Evolutionary conservation across 2,888 invertebrate species (phyloP).

Genomic region (Hirtodrosophila confusa): DNA sequence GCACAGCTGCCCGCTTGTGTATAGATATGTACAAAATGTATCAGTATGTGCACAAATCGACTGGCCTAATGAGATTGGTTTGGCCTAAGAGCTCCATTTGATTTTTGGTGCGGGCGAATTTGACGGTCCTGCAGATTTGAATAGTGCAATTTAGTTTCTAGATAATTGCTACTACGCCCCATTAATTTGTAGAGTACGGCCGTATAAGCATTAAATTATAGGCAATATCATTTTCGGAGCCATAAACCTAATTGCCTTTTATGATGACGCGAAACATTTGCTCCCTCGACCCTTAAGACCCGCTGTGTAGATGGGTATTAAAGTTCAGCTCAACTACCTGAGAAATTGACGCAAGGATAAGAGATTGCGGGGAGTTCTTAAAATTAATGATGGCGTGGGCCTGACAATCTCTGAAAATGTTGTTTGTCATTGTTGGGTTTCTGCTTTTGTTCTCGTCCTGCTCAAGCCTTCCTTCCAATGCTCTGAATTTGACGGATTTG

Average conservation of each 20-base stretch:
- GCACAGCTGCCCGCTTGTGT: conserved; percentile 4
- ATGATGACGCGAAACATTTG: conserved; percentile 66
- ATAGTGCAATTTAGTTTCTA: conserved; percentile 18
- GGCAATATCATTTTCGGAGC: conserved; percentile 58
- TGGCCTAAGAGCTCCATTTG: conserved; percentile 6
- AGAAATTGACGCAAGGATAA: conserved; percentile 49
- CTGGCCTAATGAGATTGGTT: conserved; percentile 32
- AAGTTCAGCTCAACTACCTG: conserved; percentile 55
- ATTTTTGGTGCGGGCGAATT: conserved; percentile 17
- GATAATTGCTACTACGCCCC: conserved; percentile 65
- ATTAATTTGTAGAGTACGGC: conserved; percentile 55
- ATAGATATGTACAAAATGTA: background rate
- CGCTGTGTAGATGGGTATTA: conserved; percentile 15
- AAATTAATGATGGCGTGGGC: conserved; percentile 65
- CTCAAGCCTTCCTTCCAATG: conserved; percentile 2
- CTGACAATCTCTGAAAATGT: conserved; percentile 63
- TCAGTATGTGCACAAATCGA: conserved; percentile 4
- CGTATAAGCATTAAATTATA: conserved; percentile 38
- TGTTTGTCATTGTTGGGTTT: conserved; percentile 54
- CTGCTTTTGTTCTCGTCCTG: conserved; percentile 36
- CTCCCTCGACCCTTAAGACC: conserved; percentile 3
- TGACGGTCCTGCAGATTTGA: conserved; percentile 1
- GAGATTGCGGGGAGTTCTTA: conserved; percentile 47
- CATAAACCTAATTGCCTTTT: conserved; percentile 69
- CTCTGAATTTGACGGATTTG: conserved; percentile 76